Percentiles rank a stretch among this genome's conserved stretches.
Evolutionary conservation across 2,888 invertebrate genomes (phyloP).

Genomic region (Operophtera brumata): DNA sequence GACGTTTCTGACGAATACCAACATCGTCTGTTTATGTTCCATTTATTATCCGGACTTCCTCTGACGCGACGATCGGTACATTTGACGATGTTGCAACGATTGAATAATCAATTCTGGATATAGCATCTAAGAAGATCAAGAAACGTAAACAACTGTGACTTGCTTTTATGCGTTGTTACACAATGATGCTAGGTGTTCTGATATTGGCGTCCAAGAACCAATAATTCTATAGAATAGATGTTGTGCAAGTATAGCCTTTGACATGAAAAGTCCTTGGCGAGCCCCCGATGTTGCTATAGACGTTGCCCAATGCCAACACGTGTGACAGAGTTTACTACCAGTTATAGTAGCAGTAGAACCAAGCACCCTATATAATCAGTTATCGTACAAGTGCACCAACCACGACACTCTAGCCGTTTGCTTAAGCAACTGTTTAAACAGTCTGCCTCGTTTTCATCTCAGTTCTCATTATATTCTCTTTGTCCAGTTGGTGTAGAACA

Average conservation of each 20-base stretch:
- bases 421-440: too few relatives aligned
- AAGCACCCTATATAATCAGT: too few relatives aligned
- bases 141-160: constrained; percentile 6
- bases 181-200: neutral
- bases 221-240: too few relatives aligned
- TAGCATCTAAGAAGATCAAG: neutral
- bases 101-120: constrained; percentile 15
- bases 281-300: neutral
- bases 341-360: too few relatives aligned
- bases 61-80: constrained; percentile 12
- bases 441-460: too few relatives aligned
- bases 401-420: too few relatives aligned
- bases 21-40: constrained; percentile 38
- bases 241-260: too few relatives aligned
- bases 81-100: constrained; percentile 20
- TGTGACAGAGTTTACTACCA: neutral
- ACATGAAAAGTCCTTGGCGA: neutral
- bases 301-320: neutral
- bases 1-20: constrained; percentile 22
- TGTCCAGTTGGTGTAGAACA: neutral
- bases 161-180: neutral
- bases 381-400: too few relatives aligned
- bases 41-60: constrained; percentile 35
- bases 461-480: neutral
- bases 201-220: neutral